Base-by-base conservation (phyloP, 2,888 invertebrate genomes). In the Lasioglossum zephyrum region DNA sequence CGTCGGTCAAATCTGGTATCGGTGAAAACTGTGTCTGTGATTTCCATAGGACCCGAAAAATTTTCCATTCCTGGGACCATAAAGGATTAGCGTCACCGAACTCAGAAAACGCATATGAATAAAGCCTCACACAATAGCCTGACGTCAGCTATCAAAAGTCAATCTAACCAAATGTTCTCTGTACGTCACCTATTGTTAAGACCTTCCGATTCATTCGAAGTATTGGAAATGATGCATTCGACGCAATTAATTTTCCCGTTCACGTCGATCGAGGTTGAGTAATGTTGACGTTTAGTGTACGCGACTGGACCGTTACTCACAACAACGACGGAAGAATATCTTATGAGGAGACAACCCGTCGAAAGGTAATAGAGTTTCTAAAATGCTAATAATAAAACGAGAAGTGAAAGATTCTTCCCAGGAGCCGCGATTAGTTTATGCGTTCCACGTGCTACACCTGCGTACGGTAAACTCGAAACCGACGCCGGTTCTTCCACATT, bases 401-500 rank as follows among this genome's bases (percentile, higher is more conserved):
- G 36, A 66, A 26, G 44, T 26, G 44, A 41, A 41, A 72, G 41
- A 44, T 72, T 26, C n/a, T 41, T 13, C 9, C 9, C 22, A 39
- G 39, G 22, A 8, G 22, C 47, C 57, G 76, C 16, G 41, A 47
- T 63, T 26, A 73, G 36, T 39, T 74, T 74, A 70, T 73, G 44
- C 47, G 69, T 83, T 74, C 4, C 60, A 57, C 60, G 16, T 60
- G n/a, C 49, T 49, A 26, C 39, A 79, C 39, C 74, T 31, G 53
- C 36, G 66, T 47, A 69, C 73, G 39, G 60, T 82, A 72, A 53
- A 82, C 60, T 83, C 44, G 72, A 53, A 47, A 78, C 26, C 53
- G 70, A 78, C 84, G 70, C 26, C 41, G 49, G 22, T 36, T 78
- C 47, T 53, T 60, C 36, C 26, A 53, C 74, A 47, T 77, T n/a